Percentiles rank a stretch among this genome's conserved stretches.
Evolutionary conservation across 2,888 invertebrate genomes (phyloP).

Genomic region (Coenonympha glycerion): DNA sequence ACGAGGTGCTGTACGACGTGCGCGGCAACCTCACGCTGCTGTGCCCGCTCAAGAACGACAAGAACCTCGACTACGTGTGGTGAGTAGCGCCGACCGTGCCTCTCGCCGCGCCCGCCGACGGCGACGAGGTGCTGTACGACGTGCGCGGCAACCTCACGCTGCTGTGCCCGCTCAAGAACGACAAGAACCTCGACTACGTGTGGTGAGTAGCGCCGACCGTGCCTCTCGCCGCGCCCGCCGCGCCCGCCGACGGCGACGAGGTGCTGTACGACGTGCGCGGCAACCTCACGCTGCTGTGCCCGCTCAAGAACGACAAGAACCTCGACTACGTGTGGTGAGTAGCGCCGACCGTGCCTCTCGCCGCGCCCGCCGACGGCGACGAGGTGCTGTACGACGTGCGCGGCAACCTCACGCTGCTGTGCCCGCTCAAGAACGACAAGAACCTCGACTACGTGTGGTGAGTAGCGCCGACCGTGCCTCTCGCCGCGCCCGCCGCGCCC

Average conservation of each 20-base stretch:
- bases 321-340: slow-evolving; percentile 41
- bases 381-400: slow-evolving; percentile 41
- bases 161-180: slow-evolving; percentile 40
- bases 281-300: slow-evolving; percentile 45
- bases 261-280: slow-evolving; percentile 42
- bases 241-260: slow-evolving; percentile 14
- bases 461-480: slow-evolving; percentile 23
- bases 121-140: slow-evolving; percentile 36
- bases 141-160: slow-evolving; percentile 42
- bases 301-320: slow-evolving; percentile 31
- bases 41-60: slow-evolving; percentile 39
- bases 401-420: slow-evolving; percentile 43
- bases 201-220: slow-evolving; percentile 38
- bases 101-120: background rate
- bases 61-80: slow-evolving; percentile 37
- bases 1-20: slow-evolving; percentile 39
- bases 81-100: slow-evolving; percentile 33
- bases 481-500: background rate
- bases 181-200: slow-evolving; percentile 29
- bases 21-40: slow-evolving; percentile 41
- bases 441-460: slow-evolving; percentile 39
- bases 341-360: background rate
- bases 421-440: slow-evolving; percentile 35
- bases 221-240: background rate
- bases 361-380: slow-evolving; percentile 2